phyloP scores from a whole-genome alignment of 2,888 invertebrate species.

The Bugulina stolonifera region DNA sequence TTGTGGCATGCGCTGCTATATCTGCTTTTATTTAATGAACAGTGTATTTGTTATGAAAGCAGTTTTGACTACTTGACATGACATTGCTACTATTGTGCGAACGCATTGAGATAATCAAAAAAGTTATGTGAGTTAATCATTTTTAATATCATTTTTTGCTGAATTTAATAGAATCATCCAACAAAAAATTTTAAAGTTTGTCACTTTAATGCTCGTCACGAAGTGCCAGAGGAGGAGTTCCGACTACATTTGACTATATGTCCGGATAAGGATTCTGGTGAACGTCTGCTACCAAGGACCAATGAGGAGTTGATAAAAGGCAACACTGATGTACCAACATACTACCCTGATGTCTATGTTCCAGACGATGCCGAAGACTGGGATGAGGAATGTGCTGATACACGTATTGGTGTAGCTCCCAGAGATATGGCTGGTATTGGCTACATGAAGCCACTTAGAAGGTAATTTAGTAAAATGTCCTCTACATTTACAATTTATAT shows the following conservation, averaged over 20 bases:
- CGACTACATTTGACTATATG: constrained; percentile 39
- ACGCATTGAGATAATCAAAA: too few species aligned
- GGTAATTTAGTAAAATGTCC: too few species aligned
- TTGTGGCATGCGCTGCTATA: too few species aligned
- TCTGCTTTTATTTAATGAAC: too few species aligned
- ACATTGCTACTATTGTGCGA: too few species aligned
- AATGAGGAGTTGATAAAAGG: constrained; percentile 7
- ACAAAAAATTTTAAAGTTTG: constrained; percentile 36
- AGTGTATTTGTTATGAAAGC: too few species aligned
- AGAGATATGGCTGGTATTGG: constrained; percentile 1
- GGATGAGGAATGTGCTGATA: neutral
- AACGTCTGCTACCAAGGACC: neutral
- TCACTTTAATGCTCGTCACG: constrained; percentile 45
- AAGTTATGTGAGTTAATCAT: too few species aligned
- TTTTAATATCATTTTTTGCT: too few species aligned
- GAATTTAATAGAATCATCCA: constrained; percentile 36
- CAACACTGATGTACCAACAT: constrained; percentile 16
- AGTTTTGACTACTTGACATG: too few species aligned
- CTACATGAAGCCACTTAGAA: neutral
- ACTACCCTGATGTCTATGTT: constrained; percentile 8
- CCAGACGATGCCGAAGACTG: neutral
- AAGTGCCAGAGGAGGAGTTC: constrained; percentile 38
- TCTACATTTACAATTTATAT: too few species aligned
- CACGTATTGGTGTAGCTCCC: neutral
- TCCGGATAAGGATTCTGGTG: constrained; percentile 33